Evolutionary conservation across 1,140 invertebrate genomes (phyloP), one percentile per base, ranked within the genome.

Genomic region (Reticulitermes speratus): DNA sequence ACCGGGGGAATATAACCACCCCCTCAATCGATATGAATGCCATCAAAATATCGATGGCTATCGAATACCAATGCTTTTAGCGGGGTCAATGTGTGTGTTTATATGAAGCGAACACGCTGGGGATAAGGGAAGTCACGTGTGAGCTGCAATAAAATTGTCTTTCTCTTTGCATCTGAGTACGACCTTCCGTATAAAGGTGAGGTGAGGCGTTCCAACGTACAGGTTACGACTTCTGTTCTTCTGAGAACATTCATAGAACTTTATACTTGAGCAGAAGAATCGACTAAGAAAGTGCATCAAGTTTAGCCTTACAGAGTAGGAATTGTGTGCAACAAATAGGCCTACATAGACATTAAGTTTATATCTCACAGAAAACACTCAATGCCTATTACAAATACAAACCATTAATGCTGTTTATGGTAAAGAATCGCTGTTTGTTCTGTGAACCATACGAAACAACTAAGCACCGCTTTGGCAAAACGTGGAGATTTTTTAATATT

Each of bases 31-130:
- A 14, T 75, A 16, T 30, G 25, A 25, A 30, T 30, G n/a, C 65
- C 65, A 75, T 75, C 65, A 75, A 75, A 75, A 30, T 75, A 75
- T 75, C 25, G n/a, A 75, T 30, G 65, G 7, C 65, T 75, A 75
- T 75, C 65, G 65, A 75, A 75, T 75, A 75, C 25, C 65, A 75
- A 75, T 75, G 65, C 65, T 75, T 30, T 75, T 30, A 30, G 25
- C 65, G 25, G 7, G 65, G 65, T 75, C 65, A 30, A 75, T 75
- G 65, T 75, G 65, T 75, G 65, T 75, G 65, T 75, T 75, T 75
- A 75, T 75, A 75, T 75, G 65, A 75, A 75, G 65, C n/a, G 65
- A 16, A 30, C 65, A 75, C n/a, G 65, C 65, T 75, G 25, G 65
- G n/a, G 59, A 65, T 65, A n/a, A 8, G 7, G 9, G 59, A 75